Evolutionary conservation across 2,888 invertebrate species (phyloP).

Genomic region (Harmothoe impar): DNA sequence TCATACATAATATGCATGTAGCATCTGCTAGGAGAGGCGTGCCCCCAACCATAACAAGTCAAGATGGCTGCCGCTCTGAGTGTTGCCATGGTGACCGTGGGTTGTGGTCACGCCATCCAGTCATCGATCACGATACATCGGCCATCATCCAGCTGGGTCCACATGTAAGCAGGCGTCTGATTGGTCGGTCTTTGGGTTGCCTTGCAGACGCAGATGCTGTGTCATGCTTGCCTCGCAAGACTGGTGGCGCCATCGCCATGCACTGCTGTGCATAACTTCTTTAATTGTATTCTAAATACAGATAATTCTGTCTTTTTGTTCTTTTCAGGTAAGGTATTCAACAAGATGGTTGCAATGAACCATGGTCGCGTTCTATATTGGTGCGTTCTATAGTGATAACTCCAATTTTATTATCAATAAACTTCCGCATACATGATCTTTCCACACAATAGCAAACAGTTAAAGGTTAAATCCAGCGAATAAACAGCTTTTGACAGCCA

Average conservation of each 20-base stretch:
- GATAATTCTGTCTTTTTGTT: too few relatives aligned
- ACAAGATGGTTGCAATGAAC: too few relatives aligned
- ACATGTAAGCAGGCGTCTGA: conserved; percentile 12
- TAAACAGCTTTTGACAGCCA: too few relatives aligned
- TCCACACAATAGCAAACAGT: too few relatives aligned
- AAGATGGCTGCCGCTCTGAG: not conserved
- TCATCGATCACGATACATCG: conserved; percentile 17
- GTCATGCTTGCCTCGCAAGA: not conserved
- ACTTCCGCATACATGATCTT: too few relatives aligned
- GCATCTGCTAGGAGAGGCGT: conserved; percentile 2
- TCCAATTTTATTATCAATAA: too few relatives aligned
- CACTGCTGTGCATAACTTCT: not conserved
- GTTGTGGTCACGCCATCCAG: not conserved
- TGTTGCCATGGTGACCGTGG: not conserved
- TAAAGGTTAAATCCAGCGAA: too few relatives aligned
- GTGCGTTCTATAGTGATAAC: too few relatives aligned
- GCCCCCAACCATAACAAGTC: not conserved
- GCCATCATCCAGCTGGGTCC: conserved; percentile 21
- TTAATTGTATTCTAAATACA: too few relatives aligned
- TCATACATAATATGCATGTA: not conserved
- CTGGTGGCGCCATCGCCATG: not conserved
- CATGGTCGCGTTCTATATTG: too few relatives aligned
- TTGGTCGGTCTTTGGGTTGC: conserved; percentile 2
- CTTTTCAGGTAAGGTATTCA: too few relatives aligned
- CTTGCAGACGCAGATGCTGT: not conserved